Evolutionary conservation across 2,113 vertebrate genomes (phyloP), one percentile per base, ranked within the genome.

Genomic region (Argyrosomus japonicus): DNA sequence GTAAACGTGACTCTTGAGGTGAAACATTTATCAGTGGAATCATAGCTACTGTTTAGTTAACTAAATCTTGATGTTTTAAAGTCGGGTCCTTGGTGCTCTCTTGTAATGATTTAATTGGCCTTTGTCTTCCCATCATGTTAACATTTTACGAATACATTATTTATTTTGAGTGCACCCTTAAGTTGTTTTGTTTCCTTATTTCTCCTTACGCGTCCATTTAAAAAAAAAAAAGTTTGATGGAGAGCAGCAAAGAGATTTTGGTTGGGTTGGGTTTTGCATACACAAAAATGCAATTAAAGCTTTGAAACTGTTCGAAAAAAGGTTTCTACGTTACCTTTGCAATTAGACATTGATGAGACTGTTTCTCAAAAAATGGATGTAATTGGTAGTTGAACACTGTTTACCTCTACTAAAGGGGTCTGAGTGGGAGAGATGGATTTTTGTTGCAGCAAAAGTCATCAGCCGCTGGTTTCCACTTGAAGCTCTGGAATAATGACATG

Each of bases 401-500:
- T 83, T 13, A 79, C 77, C 32, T 85, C 61, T 77, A 48, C 58
- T 80, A 15, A 81, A 87, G 82, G 76, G 67, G 36, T 82, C 75
- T 84, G 78, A 87, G 86, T 68, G 77, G 86, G 82, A 79, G 79
- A 63, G 67, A 58, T 82, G 90, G 86, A 72, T 90, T 86, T 93
- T 91, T 92, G 91, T 95, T 95, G 89, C 94, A 95, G 94, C 92
- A 82, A 90, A 91, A 92, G 92, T 92, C 93, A 19, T 86, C 93
- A 89, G 90, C 91, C 79, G 86, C 92, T 89, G 85, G 89, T 94
- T 93, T 92, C 93, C 84, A 80, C 90, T 93, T 65, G 84, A 89
- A 94, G 92, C 89, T 93, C 93, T 92, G 90, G 92, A 91, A 91
- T 92, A 93, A 92, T 94, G 92, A 93, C 93, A 93, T 89, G 91